These are phyloP conservation scores for Dendrocincla fuliginosa DNA, from an alignment of 2,797 vertebrate species.

Conservation along the genomic window DNA sequence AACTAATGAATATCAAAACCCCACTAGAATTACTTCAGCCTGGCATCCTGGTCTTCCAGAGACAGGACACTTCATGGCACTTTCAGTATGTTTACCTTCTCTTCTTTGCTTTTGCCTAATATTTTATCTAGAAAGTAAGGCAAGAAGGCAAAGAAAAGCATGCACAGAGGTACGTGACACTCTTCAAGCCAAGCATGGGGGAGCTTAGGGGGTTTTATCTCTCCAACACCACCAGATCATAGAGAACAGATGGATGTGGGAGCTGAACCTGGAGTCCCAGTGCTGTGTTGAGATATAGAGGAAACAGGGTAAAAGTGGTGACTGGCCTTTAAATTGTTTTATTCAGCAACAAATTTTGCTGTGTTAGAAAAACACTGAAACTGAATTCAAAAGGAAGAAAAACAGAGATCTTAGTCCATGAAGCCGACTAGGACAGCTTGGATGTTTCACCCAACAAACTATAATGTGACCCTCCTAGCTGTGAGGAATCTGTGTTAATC, in stretches of 20 bases:
- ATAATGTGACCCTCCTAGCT: background rate
- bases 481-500: background rate
- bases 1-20: background rate
- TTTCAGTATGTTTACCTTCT: background rate
- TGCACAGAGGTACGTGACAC: rapidly evolving
- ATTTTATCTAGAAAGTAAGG: background rate
- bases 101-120: background rate
- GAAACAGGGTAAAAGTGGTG: background rate
- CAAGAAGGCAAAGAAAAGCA: background rate
- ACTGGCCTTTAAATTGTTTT: background rate
- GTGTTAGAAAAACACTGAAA: background rate
- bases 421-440: background rate
- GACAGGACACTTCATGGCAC: background rate
- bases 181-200: background rate
- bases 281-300: rapidly evolving
- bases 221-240: background rate
- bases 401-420: background rate
- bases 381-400: background rate
- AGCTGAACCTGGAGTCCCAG: background rate
- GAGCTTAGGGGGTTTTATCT: background rate
- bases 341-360: background rate
- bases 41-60: background rate
- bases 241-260: background rate
- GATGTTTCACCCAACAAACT: background rate
- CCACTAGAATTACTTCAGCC: background rate